These are phyloP conservation scores for Idaea biselata DNA, from an alignment of 2,888 invertebrate genomes.

Conservation along the genomic window DNA sequence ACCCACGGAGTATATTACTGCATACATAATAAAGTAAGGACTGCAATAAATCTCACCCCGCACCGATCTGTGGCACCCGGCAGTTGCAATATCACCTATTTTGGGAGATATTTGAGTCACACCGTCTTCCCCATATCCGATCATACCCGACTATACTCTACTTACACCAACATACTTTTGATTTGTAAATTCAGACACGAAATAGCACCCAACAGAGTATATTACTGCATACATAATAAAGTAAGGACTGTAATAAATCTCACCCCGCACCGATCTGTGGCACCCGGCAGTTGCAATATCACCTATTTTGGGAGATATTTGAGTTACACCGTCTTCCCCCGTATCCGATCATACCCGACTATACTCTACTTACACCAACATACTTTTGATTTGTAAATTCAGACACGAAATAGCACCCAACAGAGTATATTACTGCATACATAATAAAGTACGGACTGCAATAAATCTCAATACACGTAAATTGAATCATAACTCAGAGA, in stretches of 20 bases:
- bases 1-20: background rate
- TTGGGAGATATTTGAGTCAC: no score
- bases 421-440: conserved; percentile 3
- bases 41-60: conserved; percentile 29
- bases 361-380: no score
- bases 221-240: conserved; percentile 4
- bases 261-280: no score
- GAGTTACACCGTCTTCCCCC: no score
- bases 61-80: no score
- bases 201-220: background rate
- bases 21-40: conserved; percentile 10
- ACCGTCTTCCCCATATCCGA: no score
- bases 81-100: no score
- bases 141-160: no score
- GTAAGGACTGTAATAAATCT: conserved; percentile 26
- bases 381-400: conserved; percentile 15
- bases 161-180: no score
- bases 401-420: conserved; percentile 3
- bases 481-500: conserved; percentile 34
- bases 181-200: conserved; percentile 15
- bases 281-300: no score
- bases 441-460: conserved; percentile 11
- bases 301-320: no score
- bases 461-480: conserved; percentile 32
- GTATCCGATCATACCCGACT: no score